Evolutionary conservation across 2,888 invertebrate species (phyloP).

Genomic region (Limnephilus rhombicus): DNA sequence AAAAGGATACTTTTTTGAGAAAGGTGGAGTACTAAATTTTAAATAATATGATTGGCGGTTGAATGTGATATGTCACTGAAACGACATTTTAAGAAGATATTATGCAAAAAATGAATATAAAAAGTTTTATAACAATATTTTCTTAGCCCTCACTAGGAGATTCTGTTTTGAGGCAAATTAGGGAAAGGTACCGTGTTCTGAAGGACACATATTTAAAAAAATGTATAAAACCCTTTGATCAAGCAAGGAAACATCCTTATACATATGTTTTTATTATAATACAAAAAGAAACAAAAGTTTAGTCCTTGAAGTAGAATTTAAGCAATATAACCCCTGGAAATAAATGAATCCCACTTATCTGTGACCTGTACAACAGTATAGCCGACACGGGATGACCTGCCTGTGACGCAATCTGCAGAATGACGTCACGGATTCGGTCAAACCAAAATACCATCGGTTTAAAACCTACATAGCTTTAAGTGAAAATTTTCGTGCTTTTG

Average conservation of each 20-base stretch:
- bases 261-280: neutral
- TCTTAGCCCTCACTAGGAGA: too few species aligned
- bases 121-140: too few species aligned
- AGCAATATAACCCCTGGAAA: neutral
- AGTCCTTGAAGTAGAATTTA: neutral
- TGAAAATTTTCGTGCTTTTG: too few species aligned
- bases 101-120: too few species aligned
- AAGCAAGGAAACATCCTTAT: too few species aligned
- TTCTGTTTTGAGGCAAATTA: too few species aligned
- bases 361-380: neutral
- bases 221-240: too few species aligned
- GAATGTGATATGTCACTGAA: neutral
- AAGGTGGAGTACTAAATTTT: neutral
- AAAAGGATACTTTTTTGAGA: too few species aligned
- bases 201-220: too few species aligned
- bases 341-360: neutral
- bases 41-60: neutral
- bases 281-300: neutral
- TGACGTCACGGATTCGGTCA: neutral
- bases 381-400: neutral
- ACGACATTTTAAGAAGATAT: too few species aligned
- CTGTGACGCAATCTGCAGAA: neutral
- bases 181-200: too few species aligned
- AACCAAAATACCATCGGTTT: neutral
- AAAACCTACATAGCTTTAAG: too few species aligned